phyloP scores from a whole-genome alignment of 2,888 invertebrate species.

The Apeira syringaria region DNA sequence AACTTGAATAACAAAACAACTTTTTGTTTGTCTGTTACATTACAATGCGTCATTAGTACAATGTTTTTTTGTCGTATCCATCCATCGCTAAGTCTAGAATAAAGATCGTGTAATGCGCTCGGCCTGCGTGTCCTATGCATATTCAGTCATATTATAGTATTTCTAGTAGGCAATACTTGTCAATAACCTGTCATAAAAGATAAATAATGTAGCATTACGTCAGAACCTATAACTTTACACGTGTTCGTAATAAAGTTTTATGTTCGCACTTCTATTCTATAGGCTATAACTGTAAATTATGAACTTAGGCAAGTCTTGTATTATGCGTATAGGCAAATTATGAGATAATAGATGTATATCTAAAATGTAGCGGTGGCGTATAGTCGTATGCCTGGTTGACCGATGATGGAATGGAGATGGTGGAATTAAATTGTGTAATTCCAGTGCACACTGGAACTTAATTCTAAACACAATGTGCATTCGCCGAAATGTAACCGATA shows the following conservation, averaged over 20 bases:
- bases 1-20: too few species aligned
- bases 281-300: slow-evolving; percentile 71
- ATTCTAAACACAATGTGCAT: too few species aligned
- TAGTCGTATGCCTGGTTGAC: too few species aligned
- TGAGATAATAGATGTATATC: too few species aligned
- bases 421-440: too few species aligned
- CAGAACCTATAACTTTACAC: slow-evolving; percentile 62
- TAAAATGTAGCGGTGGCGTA: too few species aligned
- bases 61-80: too few species aligned
- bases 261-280: slow-evolving; percentile 67
- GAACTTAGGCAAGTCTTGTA: slow-evolving; percentile 59
- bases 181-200: slow-evolving; percentile 34
- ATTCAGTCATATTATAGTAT: slow-evolving; percentile 16
- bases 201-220: slow-evolving; percentile 47
- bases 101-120: neutral
- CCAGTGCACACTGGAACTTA: too few species aligned
- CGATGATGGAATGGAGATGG: too few species aligned
- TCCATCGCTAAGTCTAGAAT: neutral
- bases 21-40: too few species aligned
- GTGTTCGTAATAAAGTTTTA: slow-evolving; percentile 77
- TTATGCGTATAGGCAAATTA: slow-evolving; percentile 51
- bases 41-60: too few species aligned
- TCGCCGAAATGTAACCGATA: too few species aligned
- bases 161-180: slow-evolving; percentile 21
- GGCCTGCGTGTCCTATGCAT: slow-evolving; percentile 11